Base-by-base conservation (phyloP, 2,888 invertebrate genomes). In the Masnerella sp. region DNA sequence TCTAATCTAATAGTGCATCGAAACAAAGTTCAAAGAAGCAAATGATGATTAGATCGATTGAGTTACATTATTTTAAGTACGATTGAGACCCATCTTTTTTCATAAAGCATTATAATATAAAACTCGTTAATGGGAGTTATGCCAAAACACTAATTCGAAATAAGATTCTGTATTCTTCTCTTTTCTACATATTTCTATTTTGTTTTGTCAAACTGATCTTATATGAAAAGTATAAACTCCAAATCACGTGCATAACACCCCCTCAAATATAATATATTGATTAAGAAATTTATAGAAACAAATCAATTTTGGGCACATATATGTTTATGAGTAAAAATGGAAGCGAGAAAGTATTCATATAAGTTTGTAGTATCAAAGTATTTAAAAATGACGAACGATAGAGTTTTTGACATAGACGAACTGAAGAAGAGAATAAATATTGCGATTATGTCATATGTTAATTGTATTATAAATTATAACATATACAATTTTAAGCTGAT, bases 391-490 rank as follows among this genome's bases (percentile, higher is more conserved):
- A 54, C n/a, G 17, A 52, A 54, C 47, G 15, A 49, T 18, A 38
- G 38, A 38, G 25, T 56, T 70, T 70, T 56, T 18, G 56, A 49
- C 47, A 34, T 56, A 18, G 49, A 62, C 34, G 49, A 70, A 61
- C 58, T 49, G 64, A 59, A 51, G 49, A 68, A 68, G 25, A 52
- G 30, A 65, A 71, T 47, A 58, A 45, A 64, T 32, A 47, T 71
- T 52, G 32, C 71, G 22, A 56, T 43, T 70, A 51, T 62, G 62
- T 65, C 64, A 65, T 65, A 59, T 54, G 59, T 65, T 72, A 72
- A 34, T 38, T 59, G 65, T 72, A 72, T 65, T 47, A 38, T 71
- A 72, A 72, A 65, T 72, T 72, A 72, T 72, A 65, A 65, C 71
- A 65, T 70, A 58, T 71, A 71, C 58, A 71, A 71, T 52, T 59